Evolutionary conservation across 2,888 invertebrate genomes (phyloP).

Genomic region (Junonia oenone): DNA sequence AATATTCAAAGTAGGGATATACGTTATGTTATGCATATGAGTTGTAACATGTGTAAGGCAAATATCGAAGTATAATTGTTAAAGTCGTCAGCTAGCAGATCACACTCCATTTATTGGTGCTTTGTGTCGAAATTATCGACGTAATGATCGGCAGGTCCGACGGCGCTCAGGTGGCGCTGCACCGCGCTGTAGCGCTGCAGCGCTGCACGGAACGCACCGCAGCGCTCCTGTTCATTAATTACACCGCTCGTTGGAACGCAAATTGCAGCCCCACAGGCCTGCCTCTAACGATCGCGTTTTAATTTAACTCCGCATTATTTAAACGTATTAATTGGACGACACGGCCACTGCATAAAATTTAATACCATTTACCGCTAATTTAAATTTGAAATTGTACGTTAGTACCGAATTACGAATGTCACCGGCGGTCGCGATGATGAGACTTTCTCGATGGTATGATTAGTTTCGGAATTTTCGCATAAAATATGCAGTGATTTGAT

Average conservation of each 20-base stretch:
- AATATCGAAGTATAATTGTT: too few species aligned
- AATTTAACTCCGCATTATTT: constrained; percentile 26
- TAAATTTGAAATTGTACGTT: constrained; percentile 30
- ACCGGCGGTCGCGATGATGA: neutral
- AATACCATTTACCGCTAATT: constrained; percentile 28
- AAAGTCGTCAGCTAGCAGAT: neutral
- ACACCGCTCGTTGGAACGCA: constrained; percentile 14
- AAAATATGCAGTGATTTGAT: neutral
- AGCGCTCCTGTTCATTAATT: constrained; percentile 18
- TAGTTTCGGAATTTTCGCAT: neutral
- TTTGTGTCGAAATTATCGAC: too few species aligned
- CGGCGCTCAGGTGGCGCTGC: neutral
- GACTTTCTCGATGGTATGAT: neutral
- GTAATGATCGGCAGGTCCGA: neutral
- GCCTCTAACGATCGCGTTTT: constrained; percentile 27
- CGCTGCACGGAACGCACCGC: neutral
- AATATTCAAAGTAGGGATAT: too few species aligned
- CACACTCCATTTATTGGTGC: too few species aligned
- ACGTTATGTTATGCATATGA: too few species aligned
- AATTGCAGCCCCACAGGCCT: constrained; percentile 14
- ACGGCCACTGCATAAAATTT: constrained; percentile 28
- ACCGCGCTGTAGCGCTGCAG: neutral
- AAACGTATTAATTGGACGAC: constrained; percentile 29
- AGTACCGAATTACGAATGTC: constrained; percentile 12
- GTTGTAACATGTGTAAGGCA: too few species aligned